Base-by-base conservation (phyloP, 2,113 vertebrate genomes). In the Morone saxatilis region DNA sequence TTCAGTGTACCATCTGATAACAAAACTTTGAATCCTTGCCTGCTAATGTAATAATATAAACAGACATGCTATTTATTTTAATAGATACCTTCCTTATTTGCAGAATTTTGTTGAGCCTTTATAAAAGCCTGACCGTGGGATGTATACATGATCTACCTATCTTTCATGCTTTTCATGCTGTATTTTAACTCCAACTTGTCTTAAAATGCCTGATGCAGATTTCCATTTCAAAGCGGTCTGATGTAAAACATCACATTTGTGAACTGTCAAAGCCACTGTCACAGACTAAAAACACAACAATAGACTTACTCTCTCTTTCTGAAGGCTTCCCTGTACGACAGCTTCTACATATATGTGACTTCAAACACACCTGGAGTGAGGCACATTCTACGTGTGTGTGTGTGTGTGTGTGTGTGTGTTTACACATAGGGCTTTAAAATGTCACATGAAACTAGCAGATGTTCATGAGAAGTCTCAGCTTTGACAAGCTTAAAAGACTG, bases 171-270 rank as follows among this genome's bases (percentile, higher is more conserved):
- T 22, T 60, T 69, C 3, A 54, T 36, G 22, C 38, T 62, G 48
- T 68, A 14, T 61, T 66, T 53, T 69, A 48, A 7, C 38, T 61
- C 13, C 45, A 45, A 14, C 67, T 48, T 50, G 19, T 70, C 17
- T 76, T 50, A 51, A 76, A 74, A 69, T 22, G 59, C 57, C 38
- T 31, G 45, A n/a, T 36, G 36, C 51, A 38, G 36, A 69, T 71
- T 41, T 80, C 11, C 45, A 43, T 59, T 73, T 63, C 63, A 61
- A 79, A 70, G 31, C 31, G 31, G 19, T 50, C 12, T 71, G 56
- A 60, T 65, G n/a, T 53, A 13, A 85, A 74, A 63, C 57, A 8
- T 80, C 43, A 20, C 19, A 31, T 47, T 59, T 62, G 50, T 45
- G 57, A 71, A 47, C 1, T n/a, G 63, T 75, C 78, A 73, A 57